Evolutionary conservation across 1,140 invertebrate genomes (phyloP), one percentile per base, ranked within the genome.

Genomic region (Plutomurus gul): DNA sequence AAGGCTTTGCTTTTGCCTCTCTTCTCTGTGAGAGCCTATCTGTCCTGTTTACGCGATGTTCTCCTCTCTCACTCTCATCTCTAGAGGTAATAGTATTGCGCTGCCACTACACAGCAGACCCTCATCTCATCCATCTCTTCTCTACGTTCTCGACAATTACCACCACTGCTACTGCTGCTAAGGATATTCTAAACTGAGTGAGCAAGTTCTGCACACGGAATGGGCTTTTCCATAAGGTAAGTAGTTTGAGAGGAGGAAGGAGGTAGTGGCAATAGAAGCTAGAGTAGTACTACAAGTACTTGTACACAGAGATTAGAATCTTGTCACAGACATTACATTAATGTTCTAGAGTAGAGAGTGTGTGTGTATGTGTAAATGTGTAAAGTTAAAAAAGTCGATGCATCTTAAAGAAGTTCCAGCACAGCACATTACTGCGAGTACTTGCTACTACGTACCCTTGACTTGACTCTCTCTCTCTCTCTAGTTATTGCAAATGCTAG

Each of bases 251-350:
- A n/a, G n/a, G n/a, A n/a, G n/a, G n/a, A n/a, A n/a, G n/a, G 7
- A 43, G 39, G 10, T 43, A 43, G 10, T 43, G n/a, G 2, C 47
- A 22, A 22, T 22, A 22, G 20, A 51, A 60, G 51, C n/a, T 60
- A 65, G 11, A 65, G 25, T n/a, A n/a, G n/a, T n/a, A n/a, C n/a
- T n/a, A n/a, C n/a, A n/a, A n/a, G n/a, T n/a, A n/a, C n/a, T n/a
- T n/a, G n/a, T n/a, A 65, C 25, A 33, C 13, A 65, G 13, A 65
- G 56, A 65, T 65, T 65, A 65, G 22, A 65, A 65, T 65, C 56
- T 65, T 65, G 18, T 65, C 56, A 65, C 13, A 65, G 13, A 16
- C 46, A n/a, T 49, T 49, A 49, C 39, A 43, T 43, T 43, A 43
- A 43, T 43, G 39, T 43, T 43, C n/a, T 8, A 10, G n/a, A n/a